A percentile compares a stretch with the other conserved stretches of the same genome.
Conservation (phyloP, 2,888 invertebrate genomes). For the Pyrocoelia pectoralis region DNA sequence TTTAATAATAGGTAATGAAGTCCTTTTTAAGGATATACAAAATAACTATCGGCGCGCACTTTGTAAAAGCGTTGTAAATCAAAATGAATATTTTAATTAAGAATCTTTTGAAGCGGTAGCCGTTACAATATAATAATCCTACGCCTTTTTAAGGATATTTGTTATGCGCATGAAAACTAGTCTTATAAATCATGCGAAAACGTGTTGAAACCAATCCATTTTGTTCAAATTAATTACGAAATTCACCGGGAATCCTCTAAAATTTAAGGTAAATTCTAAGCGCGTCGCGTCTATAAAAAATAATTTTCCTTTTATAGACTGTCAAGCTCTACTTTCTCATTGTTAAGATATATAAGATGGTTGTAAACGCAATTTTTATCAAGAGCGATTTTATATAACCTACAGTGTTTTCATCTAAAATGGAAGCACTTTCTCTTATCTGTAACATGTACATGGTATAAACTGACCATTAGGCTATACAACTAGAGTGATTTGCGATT, state of each 20-base stretch:
- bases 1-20: constrained; percentile 24
- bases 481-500: constrained; percentile 45
- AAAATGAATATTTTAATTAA: constrained; percentile 2
- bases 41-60: background rate
- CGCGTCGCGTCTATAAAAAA: constrained; percentile 10
- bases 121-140: constrained; percentile 8
- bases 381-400: constrained; percentile 31
- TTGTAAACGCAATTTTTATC: constrained; percentile 32
- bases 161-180: constrained; percentile 12
- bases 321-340: constrained; percentile 50
- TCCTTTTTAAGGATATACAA: constrained; percentile 23
- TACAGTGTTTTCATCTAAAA: constrained; percentile 44
- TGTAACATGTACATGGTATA: constrained; percentile 45
- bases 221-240: constrained; percentile 22
- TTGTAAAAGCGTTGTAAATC: background rate
- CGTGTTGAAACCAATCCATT: constrained; percentile 27
- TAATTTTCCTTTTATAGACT: constrained; percentile 27
- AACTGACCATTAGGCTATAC: constrained; percentile 50
- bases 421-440: constrained; percentile 56
- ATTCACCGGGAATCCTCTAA: background rate
- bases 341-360: constrained; percentile 51
- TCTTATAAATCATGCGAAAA: constrained; percentile 25
- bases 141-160: constrained; percentile 6
- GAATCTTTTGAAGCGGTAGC: background rate
- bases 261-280: constrained; percentile 6